These are phyloP conservation scores for Micromussa lordhowensis DNA, from an alignment of 92 coral and sea anemone species.

Conservation along the genomic window DNA sequence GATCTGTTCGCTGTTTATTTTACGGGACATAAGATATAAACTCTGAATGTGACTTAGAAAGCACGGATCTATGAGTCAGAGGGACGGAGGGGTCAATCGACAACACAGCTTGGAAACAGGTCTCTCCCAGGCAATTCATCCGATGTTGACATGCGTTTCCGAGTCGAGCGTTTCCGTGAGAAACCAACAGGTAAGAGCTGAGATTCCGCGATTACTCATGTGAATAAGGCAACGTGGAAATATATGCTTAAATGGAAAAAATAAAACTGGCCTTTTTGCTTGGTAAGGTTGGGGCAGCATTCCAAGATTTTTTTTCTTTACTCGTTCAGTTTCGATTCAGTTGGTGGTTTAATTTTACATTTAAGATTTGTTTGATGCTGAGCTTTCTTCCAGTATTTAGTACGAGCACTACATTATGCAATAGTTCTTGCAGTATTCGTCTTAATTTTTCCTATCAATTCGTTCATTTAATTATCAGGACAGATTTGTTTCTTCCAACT, in stretches of 20 bases:
- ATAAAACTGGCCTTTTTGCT: background rate
- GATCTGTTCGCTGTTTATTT: conserved; percentile 25
- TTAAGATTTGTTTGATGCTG: too few species aligned
- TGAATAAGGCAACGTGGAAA: background rate
- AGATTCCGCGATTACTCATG: background rate
- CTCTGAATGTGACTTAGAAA: conserved; percentile 37
- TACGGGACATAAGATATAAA: conserved; percentile 3
- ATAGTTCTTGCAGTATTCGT: too few species aligned
- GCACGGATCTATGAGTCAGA: conserved; percentile 78
- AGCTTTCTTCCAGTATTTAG: too few species aligned
- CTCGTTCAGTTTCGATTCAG: background rate
- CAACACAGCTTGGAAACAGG: conserved; percentile 90
- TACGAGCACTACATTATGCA: too few species aligned
- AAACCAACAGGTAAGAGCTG: conserved; percentile 38
- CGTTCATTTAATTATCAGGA: background rate
- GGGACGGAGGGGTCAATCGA: conserved; percentile 70
- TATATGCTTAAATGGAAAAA: background rate
- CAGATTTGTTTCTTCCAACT: background rate
- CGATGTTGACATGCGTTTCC: conserved; percentile 75
- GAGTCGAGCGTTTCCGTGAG: conserved; percentile 68
- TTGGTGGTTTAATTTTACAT: background rate
- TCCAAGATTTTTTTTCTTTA: background rate
- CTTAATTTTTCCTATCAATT: too few species aligned
- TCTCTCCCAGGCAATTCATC: conserved; percentile 81
- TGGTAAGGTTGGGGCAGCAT: background rate